Base-by-base conservation (phyloP, 2,888 invertebrate genomes). In the Calameuta pallipes region DNA sequence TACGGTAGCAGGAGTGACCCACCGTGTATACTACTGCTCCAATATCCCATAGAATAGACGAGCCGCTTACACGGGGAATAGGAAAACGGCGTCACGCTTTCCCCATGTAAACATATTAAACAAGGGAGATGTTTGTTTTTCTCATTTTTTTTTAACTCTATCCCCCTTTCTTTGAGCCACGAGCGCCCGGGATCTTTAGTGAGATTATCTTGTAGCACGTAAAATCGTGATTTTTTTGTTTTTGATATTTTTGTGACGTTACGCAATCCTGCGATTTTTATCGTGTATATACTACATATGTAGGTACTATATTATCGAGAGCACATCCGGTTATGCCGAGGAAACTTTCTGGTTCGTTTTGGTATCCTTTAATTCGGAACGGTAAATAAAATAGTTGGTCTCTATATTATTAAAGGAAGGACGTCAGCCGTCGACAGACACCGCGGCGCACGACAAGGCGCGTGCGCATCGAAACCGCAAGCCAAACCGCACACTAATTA, bases 401-500 rank as follows among this genome's bases (percentile, higher is more conserved):
- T 71, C 71, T 71, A 34, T 78, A 78, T 83, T 83, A 82, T 83
- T 86, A 85, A 85, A 82, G 84, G 81, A 83, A 77, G 81, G 69
- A 82, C 79, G 79, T 81, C 79, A 81, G 82, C 75, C 79, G 76
- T 81, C 83, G 83, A 87, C 85, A 83, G 82, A 76, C 81, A 78
- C 71, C 82, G 78, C 71, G 31, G 80, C 79, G 80, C 79, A 80
- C 77, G 85, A 85, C 82, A 83, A 80, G 85, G 82, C 88, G 89
- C 89, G 89, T 87, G 90, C 86, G 84, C 85, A 75, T 76, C 79
- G 83, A 81, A 89, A 89, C 90, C 89, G 83, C 89, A 87, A 83
- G 78, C 83, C 78, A 86, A 87, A 87, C 90, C 89, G 83, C 90
- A 89, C 84, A 83, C 81, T 89, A 89, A 89, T 89, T 89, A 89